Evolutionary conservation across 2,797 vertebrate species (phyloP), one percentile per base, ranked within the genome.

Genomic region (Rousettus madagascariensis): DNA sequence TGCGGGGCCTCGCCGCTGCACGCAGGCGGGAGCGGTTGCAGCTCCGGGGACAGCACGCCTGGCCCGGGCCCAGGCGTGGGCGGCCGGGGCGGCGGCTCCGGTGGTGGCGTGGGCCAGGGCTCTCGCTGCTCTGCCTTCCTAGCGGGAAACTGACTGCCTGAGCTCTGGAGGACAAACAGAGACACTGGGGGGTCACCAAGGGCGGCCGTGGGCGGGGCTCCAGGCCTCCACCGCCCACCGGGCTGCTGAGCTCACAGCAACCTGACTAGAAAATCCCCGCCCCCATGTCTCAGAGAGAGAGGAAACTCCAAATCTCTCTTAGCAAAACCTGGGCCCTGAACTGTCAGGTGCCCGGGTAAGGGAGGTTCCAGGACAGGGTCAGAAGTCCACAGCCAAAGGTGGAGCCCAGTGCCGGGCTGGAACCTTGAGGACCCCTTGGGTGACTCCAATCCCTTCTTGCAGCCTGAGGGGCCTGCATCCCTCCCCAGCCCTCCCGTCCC

Each of bases 101-200:
- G 95, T 63, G 83, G 96, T 77, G 96, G 97, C 63, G 92, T 65
- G 84, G 96, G 96, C 96, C 95, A 63, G 92, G 96, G 94, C 87
- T 97, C 95, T 94, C 88, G 98, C 97, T 97, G 97, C 91, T 97
- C 97, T 97, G 97, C 97, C 97, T 97, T 98, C 97, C 98, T 97
- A 97, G 97, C 95, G 94, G 94, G 97, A 95, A 95, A 96, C 97
- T 98, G 97, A 97, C 97, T 98, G 98, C 85, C 98, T 98, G 98
- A 96, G 91, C 97, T 97, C 98, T 98, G 97, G 95, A 97, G 96
- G 97, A 98, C 93, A 98, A 98, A 98, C 97, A 98, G 96, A 98
- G 97, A 98, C 63, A 98, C 98, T 97, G 97, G 57, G 85, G 94
- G 90, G 95, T 97, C 96, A 97, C 92, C 74, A 33, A 83, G 83